Evolutionary conservation across 2,888 invertebrate genomes (phyloP).

Genomic region (Elegia similella): DNA sequence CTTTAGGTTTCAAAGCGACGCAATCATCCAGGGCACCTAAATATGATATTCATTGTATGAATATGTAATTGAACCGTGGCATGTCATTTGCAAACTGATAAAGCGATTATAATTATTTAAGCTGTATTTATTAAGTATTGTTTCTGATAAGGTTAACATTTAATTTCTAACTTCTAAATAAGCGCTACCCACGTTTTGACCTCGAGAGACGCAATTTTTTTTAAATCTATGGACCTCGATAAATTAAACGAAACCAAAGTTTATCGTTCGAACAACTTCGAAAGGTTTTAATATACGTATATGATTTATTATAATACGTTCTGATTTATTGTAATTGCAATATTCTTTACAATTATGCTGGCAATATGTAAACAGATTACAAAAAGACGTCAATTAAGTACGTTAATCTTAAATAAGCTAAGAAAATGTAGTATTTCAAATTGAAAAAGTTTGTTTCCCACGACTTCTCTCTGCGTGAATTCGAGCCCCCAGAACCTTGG

Average conservation of each 20-base stretch:
- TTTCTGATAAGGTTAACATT: not conserved
- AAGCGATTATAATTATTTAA: not conserved
- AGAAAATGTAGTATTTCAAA: no score
- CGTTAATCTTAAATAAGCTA: no score
- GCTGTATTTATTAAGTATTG: not conserved
- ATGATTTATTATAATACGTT: no score
- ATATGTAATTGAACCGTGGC: not conserved
- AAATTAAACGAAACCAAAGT: not conserved
- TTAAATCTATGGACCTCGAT: no score
- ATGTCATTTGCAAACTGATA: constrained; percentile 2
- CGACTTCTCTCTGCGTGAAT: no score
- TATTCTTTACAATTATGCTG: no score
- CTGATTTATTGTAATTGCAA: no score
- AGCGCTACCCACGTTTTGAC: not conserved
- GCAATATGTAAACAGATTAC: no score
- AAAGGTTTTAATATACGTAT: not conserved
- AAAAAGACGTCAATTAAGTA: no score
- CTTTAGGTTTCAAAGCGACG: constrained; percentile 4
- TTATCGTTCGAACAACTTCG: not conserved
- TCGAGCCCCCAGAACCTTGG: no score
- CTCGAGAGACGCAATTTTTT: no score
- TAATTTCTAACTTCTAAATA: not conserved
- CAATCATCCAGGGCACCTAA: constrained; percentile 13
- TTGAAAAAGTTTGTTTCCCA: no score
- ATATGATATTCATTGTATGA: constrained; percentile 1